These are phyloP conservation scores for Eristalinus sepulchralis DNA, from an alignment of 2,888 invertebrate species.

Conservation along the genomic window DNA sequence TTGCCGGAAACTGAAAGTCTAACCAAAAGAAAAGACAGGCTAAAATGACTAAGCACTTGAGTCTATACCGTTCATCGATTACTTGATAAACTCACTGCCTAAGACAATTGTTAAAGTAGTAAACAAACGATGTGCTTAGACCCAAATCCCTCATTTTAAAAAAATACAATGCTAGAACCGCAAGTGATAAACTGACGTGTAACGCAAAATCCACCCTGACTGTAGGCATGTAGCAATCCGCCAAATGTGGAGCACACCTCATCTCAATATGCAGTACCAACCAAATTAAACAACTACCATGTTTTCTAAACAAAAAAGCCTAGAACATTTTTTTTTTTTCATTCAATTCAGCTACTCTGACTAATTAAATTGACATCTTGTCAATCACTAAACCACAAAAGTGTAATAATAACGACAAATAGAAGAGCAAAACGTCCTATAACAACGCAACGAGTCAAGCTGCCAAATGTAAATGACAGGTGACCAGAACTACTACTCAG, in stretches of 20 bases:
- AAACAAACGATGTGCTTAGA: too few relatives aligned
- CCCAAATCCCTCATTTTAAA: too few relatives aligned
- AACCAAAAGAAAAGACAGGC: not conserved
- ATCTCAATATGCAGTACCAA: too few relatives aligned
- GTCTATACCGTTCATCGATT: not conserved
- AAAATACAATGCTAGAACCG: too few relatives aligned
- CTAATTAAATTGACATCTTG: conserved; percentile 64
- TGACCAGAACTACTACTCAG: conserved; percentile 38
- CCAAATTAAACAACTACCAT: not conserved
- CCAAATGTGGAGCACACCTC: too few relatives aligned
- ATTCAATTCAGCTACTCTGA: conserved; percentile 21
- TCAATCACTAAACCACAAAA: conserved; percentile 47
- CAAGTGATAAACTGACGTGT: too few relatives aligned
- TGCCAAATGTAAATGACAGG: conserved; percentile 56
- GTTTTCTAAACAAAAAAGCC: not conserved
- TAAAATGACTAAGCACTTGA: too few relatives aligned
- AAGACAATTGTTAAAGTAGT: too few relatives aligned
- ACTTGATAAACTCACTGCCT: too few relatives aligned
- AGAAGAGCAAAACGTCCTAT: conserved; percentile 19
- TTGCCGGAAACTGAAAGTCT: conserved; percentile 15
- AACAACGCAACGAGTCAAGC: conserved; percentile 18
- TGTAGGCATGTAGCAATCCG: too few relatives aligned
- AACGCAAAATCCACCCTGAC: too few relatives aligned
- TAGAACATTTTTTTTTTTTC: not conserved
- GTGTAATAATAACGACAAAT: conserved; percentile 3